Evolutionary conservation across 2,113 vertebrate genomes (phyloP).

Genomic region (Saccopteryx bilineata): DNA sequence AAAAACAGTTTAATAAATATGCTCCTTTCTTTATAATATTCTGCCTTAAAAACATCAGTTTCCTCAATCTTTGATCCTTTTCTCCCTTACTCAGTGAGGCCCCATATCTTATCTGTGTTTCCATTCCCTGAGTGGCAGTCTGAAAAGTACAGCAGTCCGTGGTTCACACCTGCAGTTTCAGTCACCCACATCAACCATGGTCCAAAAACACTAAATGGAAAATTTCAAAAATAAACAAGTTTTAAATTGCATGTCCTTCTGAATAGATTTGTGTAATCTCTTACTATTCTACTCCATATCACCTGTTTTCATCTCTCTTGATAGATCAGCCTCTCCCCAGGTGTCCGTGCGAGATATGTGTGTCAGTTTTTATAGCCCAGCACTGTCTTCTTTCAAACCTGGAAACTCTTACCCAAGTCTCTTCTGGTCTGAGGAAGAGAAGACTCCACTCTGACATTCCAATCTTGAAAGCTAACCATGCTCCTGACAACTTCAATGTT

Average conservation of each 20-base stretch:
- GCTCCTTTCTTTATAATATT: not conserved
- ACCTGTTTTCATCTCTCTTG: no score
- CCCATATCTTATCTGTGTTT: not conserved
- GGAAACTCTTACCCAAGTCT: not conserved
- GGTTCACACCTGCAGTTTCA: not conserved
- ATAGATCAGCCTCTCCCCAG: no score
- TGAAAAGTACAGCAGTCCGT: not conserved
- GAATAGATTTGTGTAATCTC: not conserved
- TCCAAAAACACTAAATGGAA: not conserved
- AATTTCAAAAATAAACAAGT: not conserved
- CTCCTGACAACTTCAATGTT: constrained; percentile 59
- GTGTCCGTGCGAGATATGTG: not conserved
- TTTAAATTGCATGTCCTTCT: not conserved
- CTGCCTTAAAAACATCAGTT: not conserved
- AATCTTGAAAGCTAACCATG: constrained; percentile 56
- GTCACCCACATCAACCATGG: not conserved
- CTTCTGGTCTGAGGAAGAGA: constrained; percentile 49
- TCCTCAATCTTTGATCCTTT: not conserved
- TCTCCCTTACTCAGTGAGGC: not conserved
- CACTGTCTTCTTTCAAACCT: constrained; percentile 18
- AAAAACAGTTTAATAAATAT: no score
- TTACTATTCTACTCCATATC: not conserved
- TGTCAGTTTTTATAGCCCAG: not conserved
- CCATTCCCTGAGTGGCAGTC: not conserved
- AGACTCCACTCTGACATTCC: constrained; percentile 53